Conservation (phyloP, 1,140 invertebrate genomes). For the Solenopsis fugax region DNA sequence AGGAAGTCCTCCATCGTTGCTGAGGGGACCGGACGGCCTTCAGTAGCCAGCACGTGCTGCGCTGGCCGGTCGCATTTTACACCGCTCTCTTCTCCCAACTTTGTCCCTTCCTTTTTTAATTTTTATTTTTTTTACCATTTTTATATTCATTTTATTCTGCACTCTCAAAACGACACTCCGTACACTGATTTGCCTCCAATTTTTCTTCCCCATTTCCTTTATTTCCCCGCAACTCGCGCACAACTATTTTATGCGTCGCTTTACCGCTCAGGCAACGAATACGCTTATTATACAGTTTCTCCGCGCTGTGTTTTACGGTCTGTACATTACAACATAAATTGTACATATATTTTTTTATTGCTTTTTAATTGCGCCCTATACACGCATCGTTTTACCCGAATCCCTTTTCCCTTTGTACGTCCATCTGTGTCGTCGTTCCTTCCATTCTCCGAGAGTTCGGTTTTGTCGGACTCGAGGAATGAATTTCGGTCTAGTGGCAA, state of each 20-base stretch:
- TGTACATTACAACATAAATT: conserved; percentile 44
- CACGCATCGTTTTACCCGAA: conserved; percentile 64
- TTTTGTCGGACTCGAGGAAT: background rate
- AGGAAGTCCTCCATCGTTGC: conserved; percentile 61
- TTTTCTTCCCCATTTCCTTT: conserved; percentile 12
- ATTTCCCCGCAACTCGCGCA: background rate
- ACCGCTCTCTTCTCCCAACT: conserved; percentile 69
- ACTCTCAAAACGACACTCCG: conserved; percentile 38
- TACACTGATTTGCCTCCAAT: background rate
- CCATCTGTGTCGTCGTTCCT: background rate
- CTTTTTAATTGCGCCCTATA: conserved; percentile 69
- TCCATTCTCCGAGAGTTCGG: background rate
- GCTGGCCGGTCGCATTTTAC: conserved; percentile 75
- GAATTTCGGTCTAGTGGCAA: background rate
- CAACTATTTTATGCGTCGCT: conserved; percentile 31
- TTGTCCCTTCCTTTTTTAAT: conserved; percentile 52
- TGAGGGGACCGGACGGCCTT: conserved; percentile 66
- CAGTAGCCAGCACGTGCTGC: conserved; percentile 83
- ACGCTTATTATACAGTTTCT: conserved; percentile 70
- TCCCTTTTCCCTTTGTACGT: background rate
- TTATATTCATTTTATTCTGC: conserved; percentile 9
- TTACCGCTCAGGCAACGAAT: conserved; percentile 67
- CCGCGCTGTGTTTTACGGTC: conserved; percentile 43
- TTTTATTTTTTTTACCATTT: conserved; percentile 41
- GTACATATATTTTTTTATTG: conserved; percentile 23